A percentile compares a stretch with the other conserved stretches of the same genome.
Evolutionary conservation across 2,797 vertebrate species (phyloP).

Genomic region (Cichlasoma orientale): DNA sequence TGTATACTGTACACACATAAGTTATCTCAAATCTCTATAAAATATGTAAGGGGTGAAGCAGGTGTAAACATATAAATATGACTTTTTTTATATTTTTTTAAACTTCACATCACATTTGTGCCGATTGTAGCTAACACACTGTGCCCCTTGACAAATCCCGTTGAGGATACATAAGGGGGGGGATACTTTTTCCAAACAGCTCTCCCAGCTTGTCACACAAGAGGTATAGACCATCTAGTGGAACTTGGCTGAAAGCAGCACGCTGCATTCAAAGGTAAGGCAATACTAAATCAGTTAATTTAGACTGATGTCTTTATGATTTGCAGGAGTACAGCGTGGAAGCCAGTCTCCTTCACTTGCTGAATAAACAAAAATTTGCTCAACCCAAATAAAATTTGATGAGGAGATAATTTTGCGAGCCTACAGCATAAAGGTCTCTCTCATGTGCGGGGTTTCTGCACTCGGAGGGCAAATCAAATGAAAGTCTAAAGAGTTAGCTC

Average conservation of each 20-base stretch:
- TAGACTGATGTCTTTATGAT: conserved; percentile 71
- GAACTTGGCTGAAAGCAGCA: conserved; percentile 49
- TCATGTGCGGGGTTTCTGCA: conserved; percentile 49
- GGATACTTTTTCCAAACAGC: conserved; percentile 51
- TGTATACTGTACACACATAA: conserved; percentile 43
- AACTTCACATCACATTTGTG: conserved; percentile 52
- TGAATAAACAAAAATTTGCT: conserved; percentile 74
- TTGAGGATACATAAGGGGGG: conserved; percentile 15
- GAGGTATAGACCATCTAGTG: conserved; percentile 57
- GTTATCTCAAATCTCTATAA: conserved; percentile 62
- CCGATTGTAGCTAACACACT: conserved; percentile 51
- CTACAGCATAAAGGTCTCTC: conserved; percentile 67
- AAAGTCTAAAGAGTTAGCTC: conserved; percentile 38
- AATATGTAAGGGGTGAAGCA: conserved; percentile 61
- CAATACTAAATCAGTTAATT: conserved; percentile 64
- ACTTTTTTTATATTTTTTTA: conserved; percentile 13
- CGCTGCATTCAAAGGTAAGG: conserved; percentile 49
- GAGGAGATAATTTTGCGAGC: conserved; percentile 79
- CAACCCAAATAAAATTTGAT: conserved; percentile 77
- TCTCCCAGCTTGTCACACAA: conserved; percentile 63
- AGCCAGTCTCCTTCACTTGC: conserved; percentile 51
- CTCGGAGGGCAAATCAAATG: conserved; percentile 43
- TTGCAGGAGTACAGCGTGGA: conserved; percentile 56
- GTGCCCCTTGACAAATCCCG: conserved; percentile 52
- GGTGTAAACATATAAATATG: conserved; percentile 76